phyloP scores from a whole-genome alignment of 1,140 invertebrate genomes.

The Achroia grisella region DNA sequence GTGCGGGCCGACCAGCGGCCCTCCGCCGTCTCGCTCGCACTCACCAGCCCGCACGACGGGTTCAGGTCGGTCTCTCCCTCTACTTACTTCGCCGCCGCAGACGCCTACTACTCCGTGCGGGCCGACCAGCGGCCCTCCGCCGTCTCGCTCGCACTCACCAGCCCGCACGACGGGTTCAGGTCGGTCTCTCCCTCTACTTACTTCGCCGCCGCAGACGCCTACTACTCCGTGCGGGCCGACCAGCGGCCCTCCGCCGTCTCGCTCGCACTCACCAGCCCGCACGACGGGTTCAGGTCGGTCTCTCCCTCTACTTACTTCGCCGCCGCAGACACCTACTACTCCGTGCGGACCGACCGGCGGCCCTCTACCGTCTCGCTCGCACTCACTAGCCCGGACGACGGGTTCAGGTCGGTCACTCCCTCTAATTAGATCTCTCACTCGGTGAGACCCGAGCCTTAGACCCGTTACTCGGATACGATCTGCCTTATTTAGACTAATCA shows the following conservation, averaged over 20 bases:
- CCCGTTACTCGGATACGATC: too few species aligned
- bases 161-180: slow-evolving; percentile 56
- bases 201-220: slow-evolving; percentile 16
- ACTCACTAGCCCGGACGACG: slow-evolving; percentile 48
- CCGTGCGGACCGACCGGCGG: slow-evolving; percentile 51
- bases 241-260: slow-evolving; percentile 31
- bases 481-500: too few species aligned
- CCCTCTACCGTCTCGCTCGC: slow-evolving; percentile 32
- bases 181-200: slow-evolving; percentile 15
- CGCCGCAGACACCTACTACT: slow-evolving; percentile 39
- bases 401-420: slow-evolving; percentile 37
- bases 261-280: slow-evolving; percentile 45
- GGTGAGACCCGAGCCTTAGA: too few species aligned
- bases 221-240: slow-evolving; percentile 56
- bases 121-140: slow-evolving; percentile 43
- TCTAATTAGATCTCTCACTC: neutral
- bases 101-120: slow-evolving; percentile 45
- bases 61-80: slow-evolving; percentile 42
- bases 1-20: slow-evolving; percentile 51
- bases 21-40: slow-evolving; percentile 27
- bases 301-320: slow-evolving; percentile 24
- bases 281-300: slow-evolving; percentile 50
- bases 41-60: slow-evolving; percentile 50
- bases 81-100: slow-evolving; percentile 5
- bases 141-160: slow-evolving; percentile 39